Conservation (phyloP, 1,140 invertebrate genomes). For the Helicoverpa armigera region DNA sequence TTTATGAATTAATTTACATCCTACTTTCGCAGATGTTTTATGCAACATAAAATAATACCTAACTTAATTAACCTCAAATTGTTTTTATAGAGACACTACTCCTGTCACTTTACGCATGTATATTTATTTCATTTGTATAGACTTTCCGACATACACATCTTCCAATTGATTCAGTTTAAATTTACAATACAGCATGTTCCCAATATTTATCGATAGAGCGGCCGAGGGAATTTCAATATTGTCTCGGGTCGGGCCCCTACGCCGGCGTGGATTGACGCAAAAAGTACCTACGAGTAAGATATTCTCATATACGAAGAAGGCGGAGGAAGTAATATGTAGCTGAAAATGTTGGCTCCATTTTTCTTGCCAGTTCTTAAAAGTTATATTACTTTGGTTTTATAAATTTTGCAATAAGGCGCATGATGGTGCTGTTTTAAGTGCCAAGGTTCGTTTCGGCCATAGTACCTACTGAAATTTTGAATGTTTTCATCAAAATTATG, state of each 20-base stretch:
- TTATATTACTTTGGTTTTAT: constrained; percentile 29
- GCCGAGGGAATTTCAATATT: constrained; percentile 66
- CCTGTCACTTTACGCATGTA: no score
- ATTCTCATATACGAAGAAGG: constrained; percentile 62
- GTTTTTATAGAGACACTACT: no score
- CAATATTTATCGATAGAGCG: constrained; percentile 39
- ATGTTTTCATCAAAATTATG: not conserved
- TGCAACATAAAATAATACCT: no score
- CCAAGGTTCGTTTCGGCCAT: not conserved
- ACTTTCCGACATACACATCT: not conserved
- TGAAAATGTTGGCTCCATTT: constrained; percentile 42
- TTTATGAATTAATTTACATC: no score
- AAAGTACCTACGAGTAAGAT: constrained; percentile 69
- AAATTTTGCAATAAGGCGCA: constrained; percentile 25
- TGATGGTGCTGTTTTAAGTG: not conserved
- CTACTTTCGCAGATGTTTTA: no score
- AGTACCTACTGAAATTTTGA: not conserved
- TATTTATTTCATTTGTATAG: no score
- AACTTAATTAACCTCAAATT: no score
- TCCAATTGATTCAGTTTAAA: constrained; percentile 10
- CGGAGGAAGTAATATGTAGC: constrained; percentile 59
- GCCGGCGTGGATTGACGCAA: constrained; percentile 60
- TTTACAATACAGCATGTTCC: constrained; percentile 13
- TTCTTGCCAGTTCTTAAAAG: constrained; percentile 27
- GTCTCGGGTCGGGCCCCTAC: constrained; percentile 26